These are phyloP conservation scores for Automeris io DNA, from an alignment of 2,888 invertebrate species.

Conservation along the genomic window DNA sequence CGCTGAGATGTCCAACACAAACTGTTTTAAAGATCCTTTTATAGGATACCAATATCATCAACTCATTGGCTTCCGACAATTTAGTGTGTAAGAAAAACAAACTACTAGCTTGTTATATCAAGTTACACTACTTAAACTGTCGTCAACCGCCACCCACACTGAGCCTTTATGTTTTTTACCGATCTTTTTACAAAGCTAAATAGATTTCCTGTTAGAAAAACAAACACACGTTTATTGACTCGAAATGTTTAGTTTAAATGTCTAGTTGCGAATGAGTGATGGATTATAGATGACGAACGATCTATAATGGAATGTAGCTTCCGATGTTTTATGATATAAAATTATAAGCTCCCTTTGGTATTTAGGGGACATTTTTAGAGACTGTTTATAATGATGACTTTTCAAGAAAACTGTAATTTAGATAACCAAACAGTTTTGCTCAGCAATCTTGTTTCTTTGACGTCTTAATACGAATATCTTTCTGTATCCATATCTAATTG, in stretches of 20 bases:
- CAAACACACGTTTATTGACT: conserved; percentile 72
- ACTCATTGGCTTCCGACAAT: conserved; percentile 58
- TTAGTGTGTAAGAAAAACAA: conserved; percentile 59
- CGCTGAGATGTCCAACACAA: conserved; percentile 12
- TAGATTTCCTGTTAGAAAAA: conserved; percentile 75
- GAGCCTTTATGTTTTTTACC: conserved; percentile 52
- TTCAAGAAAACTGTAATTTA: background rate
- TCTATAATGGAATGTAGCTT: conserved; percentile 48
- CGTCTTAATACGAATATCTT: no score
- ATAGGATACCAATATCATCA: conserved; percentile 49
- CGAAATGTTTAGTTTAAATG: conserved; percentile 53
- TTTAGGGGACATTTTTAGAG: conserved; percentile 12
- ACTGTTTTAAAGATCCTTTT: conserved; percentile 25
- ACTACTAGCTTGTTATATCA: conserved; percentile 58
- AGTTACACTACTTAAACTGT: conserved; percentile 74
- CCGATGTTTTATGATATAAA: conserved; percentile 38
- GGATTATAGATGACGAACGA: conserved; percentile 62
- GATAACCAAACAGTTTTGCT: no score
- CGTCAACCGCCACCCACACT: conserved; percentile 70
- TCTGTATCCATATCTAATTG: no score
- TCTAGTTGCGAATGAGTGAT: conserved; percentile 71
- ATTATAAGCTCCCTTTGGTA: conserved; percentile 20
- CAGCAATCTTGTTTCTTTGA: no score
- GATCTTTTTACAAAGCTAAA: conserved; percentile 61
- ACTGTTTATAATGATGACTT: conserved; percentile 5